A percentile compares a stretch with the other conserved stretches of the same genome.
phyloP scores from a whole-genome alignment of 2,888 invertebrate species.

The Macrostomum cliftonense region DNA sequence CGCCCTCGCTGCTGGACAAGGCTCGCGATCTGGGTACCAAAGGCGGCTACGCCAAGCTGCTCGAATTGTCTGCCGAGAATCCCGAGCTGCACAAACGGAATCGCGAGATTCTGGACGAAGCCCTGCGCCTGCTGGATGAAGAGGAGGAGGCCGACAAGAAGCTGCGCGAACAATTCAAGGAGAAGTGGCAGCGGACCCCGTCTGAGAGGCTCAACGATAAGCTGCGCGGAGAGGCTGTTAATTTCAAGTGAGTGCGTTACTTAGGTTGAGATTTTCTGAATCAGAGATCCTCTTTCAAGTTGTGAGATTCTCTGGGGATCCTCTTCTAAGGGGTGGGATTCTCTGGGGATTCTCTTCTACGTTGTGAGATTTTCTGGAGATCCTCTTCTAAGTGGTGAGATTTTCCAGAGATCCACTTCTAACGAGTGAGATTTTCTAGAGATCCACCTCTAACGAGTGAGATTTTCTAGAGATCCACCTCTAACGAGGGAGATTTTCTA shows the following conservation, averaged over 20 bases:
- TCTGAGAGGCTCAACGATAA: conserved; percentile 71
- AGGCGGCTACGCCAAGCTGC: conserved; percentile 57
- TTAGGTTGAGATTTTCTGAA: too few relatives aligned
- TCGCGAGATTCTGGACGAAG: conserved; percentile 79
- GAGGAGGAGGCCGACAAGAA: conserved; percentile 74
- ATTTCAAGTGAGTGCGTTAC: conserved; percentile 51
- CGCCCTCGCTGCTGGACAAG: conserved; percentile 70
- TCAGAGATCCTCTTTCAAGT: too few relatives aligned
- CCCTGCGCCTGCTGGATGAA: conserved; percentile 53
- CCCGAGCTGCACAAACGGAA: conserved; percentile 76
- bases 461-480: too few relatives aligned
- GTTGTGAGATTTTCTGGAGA: too few relatives aligned
- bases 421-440: too few relatives aligned
- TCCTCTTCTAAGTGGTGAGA: too few relatives aligned
- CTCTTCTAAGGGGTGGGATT: too few relatives aligned
- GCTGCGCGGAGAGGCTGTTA: conserved; percentile 58
- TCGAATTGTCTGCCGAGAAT: conserved; percentile 58
- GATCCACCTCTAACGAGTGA: too few relatives aligned
- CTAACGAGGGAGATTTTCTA: too few relatives aligned
- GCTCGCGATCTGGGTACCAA: conserved; percentile 54
- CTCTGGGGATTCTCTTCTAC: too few relatives aligned
- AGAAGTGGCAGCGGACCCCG: conserved; percentile 72
- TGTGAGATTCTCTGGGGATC: too few relatives aligned
- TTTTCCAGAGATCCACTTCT: too few relatives aligned
- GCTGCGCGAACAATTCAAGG: conserved; percentile 69